Evolutionary conservation across 1,140 invertebrate species (phyloP), one percentile per base, ranked within the genome.

Genomic region (Tetraneura akinire): DNA sequence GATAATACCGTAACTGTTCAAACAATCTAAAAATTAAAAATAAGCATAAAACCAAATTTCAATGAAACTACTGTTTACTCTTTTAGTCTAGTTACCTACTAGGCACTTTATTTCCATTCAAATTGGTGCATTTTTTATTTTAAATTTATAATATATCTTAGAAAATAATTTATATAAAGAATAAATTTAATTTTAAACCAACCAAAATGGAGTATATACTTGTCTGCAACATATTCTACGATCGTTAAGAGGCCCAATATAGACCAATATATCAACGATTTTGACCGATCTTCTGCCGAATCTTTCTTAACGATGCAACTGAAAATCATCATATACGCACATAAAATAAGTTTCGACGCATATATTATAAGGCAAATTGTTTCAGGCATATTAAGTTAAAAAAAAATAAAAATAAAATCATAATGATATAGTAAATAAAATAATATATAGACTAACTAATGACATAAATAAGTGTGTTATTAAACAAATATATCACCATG

Each of bases 21-120:
- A 55, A 37, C 49, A 74, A 37, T 3, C 71, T 74, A 18, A n/a
- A 57, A 74, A 53, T 53, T 10, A 32, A 74, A 55, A 49, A 49
- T 16, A 8, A 29, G n/a, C n/a, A n/a, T n/a, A n/a, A n/a, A n/a
- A n/a, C n/a, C n/a, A n/a, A n/a, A n/a, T n/a, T n/a, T n/a, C n/a
- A n/a, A n/a, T n/a, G n/a, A n/a, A n/a, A n/a, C n/a, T n/a, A n/a
- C n/a, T n/a, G n/a, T n/a, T n/a, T n/a, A n/a, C n/a, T n/a, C n/a
- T n/a, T n/a, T n/a, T n/a, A n/a, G n/a, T n/a, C n/a, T n/a, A n/a
- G n/a, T n/a, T n/a, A n/a, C n/a, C n/a, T n/a, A n/a, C n/a, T n/a
- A n/a, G n/a, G n/a, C n/a, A n/a, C n/a, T n/a, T n/a, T n/a, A n/a
- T n/a, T n/a, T n/a, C n/a, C n/a, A n/a, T n/a, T n/a, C n/a, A n/a